These are phyloP conservation scores for Dilophus febrilis DNA, from an alignment of 2,888 invertebrate genomes.

Conservation along the genomic window DNA sequence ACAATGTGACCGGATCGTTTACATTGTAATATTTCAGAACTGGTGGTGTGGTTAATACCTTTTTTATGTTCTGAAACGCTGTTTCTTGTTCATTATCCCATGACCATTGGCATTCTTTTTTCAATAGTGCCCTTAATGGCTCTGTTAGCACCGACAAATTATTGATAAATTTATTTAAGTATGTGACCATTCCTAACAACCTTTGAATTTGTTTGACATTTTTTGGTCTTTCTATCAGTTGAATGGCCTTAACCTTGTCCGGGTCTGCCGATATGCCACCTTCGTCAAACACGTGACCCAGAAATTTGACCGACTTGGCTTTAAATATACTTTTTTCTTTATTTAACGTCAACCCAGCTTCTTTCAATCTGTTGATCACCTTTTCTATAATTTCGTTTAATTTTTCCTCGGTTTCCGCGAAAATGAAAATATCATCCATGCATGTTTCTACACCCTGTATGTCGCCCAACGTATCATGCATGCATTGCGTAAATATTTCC, in stretches of 20 bases:
- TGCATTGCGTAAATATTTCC: conserved; percentile 13
- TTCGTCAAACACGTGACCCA: conserved; percentile 13
- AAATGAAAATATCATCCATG: conserved; percentile 15
- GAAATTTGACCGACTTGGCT: conserved; percentile 9
- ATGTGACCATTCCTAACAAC: conserved; percentile 11
- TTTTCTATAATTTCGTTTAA: conserved; percentile 10
- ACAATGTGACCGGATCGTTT: conserved; percentile 9
- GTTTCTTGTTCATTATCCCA: conserved; percentile 10
- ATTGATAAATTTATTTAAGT: conserved; percentile 9
- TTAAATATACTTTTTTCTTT: conserved; percentile 9
- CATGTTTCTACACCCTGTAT: conserved; percentile 12
- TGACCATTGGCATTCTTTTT: conserved; percentile 8
- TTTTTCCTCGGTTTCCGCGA: conserved; percentile 12
- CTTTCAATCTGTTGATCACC: conserved; percentile 8
- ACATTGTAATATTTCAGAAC: conserved; percentile 10
- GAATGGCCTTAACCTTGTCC: conserved; percentile 9
- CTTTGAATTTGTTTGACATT: conserved; percentile 9
- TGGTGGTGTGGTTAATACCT: conserved; percentile 6
- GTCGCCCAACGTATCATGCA: conserved; percentile 9
- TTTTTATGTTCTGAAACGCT: conserved; percentile 11
- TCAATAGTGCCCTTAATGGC: conserved; percentile 9
- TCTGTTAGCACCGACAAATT: conserved; percentile 9
- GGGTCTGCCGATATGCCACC: conserved; percentile 9
- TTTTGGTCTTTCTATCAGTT: conserved; percentile 6
- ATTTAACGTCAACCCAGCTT: conserved; percentile 7